phyloP scores from a whole-genome alignment of 1,140 invertebrate species.

The Hermetia illucens region DNA sequence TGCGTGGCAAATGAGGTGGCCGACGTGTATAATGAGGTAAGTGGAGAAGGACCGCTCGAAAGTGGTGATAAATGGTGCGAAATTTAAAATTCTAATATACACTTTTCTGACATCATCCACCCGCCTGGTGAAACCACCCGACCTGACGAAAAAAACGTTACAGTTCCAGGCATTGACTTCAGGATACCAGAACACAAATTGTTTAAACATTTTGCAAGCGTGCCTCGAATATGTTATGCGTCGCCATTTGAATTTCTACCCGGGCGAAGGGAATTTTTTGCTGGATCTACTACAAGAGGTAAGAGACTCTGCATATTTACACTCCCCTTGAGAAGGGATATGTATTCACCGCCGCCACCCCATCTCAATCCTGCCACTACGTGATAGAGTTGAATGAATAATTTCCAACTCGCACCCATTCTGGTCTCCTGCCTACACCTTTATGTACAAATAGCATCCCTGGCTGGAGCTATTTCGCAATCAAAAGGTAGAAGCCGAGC shows the following conservation, averaged over 20 bases:
- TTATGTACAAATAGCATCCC: too few species aligned
- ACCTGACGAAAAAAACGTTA: slow-evolving; percentile 4
- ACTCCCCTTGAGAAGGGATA: too few species aligned
- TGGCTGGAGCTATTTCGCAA: too few species aligned
- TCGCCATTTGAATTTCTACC: slow-evolving; percentile 21
- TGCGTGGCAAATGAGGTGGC: slow-evolving; percentile 50
- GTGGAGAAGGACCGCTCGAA: slow-evolving; percentile 6
- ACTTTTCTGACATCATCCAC: background rate
- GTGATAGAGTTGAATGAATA: too few species aligned
- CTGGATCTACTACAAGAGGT: slow-evolving; percentile 30
- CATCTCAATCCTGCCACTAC: too few species aligned
- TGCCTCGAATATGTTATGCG: slow-evolving; percentile 25
- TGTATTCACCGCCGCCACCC: too few species aligned
- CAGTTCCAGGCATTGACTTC: slow-evolving; percentile 45
- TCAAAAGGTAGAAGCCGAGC: too few species aligned
- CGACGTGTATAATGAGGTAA: slow-evolving; percentile 48
- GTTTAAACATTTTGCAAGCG: slow-evolving; percentile 31
- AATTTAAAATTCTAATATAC: too few species aligned
- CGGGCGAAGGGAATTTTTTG: slow-evolving; percentile 27
- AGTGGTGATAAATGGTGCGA: background rate
- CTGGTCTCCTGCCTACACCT: too few species aligned
- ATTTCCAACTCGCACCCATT: too few species aligned
- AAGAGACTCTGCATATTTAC: slow-evolving; percentile 6
- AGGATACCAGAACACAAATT: slow-evolving; percentile 47
- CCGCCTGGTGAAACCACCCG: background rate